Evolutionary conservation across 2,797 vertebrate species (phyloP).

Genomic region (Carduelis carduelis): DNA sequence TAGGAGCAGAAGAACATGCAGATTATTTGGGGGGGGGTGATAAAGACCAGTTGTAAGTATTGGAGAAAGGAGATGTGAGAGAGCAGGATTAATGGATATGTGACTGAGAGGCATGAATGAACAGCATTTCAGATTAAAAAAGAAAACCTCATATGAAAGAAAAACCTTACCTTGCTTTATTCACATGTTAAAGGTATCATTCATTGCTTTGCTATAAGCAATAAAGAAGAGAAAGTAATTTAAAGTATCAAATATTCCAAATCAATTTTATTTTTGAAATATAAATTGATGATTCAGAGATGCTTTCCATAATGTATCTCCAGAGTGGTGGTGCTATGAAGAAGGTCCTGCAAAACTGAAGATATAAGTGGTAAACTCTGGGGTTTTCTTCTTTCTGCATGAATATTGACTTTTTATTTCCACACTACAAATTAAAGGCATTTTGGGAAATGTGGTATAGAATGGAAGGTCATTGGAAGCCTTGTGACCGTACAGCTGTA

Average conservation of each 20-base stretch:
- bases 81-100: background rate
- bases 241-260: background rate
- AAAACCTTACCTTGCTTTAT: background rate
- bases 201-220: background rate
- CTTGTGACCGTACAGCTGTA: background rate
- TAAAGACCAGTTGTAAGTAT: background rate
- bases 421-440: background rate
- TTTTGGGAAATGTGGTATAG: background rate
- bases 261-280: background rate
- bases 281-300: background rate
- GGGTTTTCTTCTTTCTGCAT: background rate
- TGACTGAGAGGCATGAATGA: background rate
- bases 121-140: background rate
- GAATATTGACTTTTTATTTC: background rate
- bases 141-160: background rate
- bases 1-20: background rate
- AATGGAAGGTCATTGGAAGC: background rate
- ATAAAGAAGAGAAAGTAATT: background rate
- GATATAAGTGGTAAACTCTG: background rate
- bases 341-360: background rate
- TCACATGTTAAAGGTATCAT: background rate
- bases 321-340: background rate
- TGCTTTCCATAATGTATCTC: background rate
- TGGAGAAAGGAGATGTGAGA: background rate
- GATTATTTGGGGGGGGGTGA: fast-evolving